A percentile compares a stretch with the other conserved stretches of the same genome.
Evolutionary conservation across 2,888 invertebrate genomes (phyloP).

Genomic region (Drosophila phalerata): DNA sequence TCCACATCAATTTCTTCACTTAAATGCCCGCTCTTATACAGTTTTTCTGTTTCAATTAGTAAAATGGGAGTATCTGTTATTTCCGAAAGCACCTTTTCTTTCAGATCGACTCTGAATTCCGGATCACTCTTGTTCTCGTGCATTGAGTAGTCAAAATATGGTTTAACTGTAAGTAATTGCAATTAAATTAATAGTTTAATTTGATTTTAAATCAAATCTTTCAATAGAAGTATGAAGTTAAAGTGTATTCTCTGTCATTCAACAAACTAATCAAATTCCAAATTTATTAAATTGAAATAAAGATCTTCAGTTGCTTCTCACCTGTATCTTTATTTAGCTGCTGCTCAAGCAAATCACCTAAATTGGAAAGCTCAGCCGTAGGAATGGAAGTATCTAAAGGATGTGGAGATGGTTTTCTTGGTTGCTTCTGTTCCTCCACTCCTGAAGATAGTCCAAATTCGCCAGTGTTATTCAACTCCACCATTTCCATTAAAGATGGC

Average conservation of each 20-base stretch:
- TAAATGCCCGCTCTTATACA: slow-evolving; percentile 90
- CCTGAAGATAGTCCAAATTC: slow-evolving; percentile 38
- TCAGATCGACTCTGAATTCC: neutral
- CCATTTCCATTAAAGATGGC: neutral
- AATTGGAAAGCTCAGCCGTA: neutral
- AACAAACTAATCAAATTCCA: too few relatives aligned
- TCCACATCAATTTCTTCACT: slow-evolving; percentile 87
- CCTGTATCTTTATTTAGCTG: slow-evolving; percentile 4
- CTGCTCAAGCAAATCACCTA: neutral
- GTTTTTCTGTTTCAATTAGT: slow-evolving; percentile 86
- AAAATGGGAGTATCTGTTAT: neutral
- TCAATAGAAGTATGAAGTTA: neutral
- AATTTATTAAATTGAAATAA: too few relatives aligned
- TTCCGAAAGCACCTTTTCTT: slow-evolving; percentile 1
- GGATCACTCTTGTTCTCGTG: neutral
- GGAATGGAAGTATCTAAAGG: neutral
- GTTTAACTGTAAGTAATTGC: slow-evolving; percentile 10
- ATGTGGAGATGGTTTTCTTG: neutral
- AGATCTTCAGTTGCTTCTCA: neutral
- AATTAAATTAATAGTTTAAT: neutral
- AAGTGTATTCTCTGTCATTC: neutral
- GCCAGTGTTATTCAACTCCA: slow-evolving; percentile 45
- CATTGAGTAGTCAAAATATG: neutral
- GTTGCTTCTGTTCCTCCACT: slow-evolving; percentile 12
- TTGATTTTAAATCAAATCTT: too few relatives aligned